Evolutionary conservation across 2,797 vertebrate genomes (phyloP).

Genomic region (Phalloptychus januarius): DNA sequence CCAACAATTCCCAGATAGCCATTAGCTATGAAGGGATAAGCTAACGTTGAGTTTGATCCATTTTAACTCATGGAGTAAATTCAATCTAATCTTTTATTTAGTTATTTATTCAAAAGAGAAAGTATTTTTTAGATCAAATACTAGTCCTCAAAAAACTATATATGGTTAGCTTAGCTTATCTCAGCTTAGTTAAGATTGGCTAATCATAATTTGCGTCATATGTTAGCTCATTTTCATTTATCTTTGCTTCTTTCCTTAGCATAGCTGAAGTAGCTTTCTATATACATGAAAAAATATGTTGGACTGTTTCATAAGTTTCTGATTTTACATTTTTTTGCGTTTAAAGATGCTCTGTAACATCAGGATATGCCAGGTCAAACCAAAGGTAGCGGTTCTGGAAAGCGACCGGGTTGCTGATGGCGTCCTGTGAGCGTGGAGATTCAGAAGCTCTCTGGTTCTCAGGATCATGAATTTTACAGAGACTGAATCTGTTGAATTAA

Average conservation of each 20-base stretch:
- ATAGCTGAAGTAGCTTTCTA: not conserved
- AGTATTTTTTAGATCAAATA: not conserved
- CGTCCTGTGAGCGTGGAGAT: not conserved
- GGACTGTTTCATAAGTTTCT: not conserved
- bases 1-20: not conserved
- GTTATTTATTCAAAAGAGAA: not conserved
- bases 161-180: not conserved
- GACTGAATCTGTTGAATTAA: conserved; percentile 2
- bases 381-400: not conserved
- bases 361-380: not conserved
- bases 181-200: not conserved
- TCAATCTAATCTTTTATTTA: not conserved
- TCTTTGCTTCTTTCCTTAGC: not conserved
- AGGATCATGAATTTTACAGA: conserved; percentile 30
- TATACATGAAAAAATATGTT: not conserved
- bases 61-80: not conserved
- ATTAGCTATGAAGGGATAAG: not conserved
- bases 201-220: not conserved
- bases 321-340: not conserved
- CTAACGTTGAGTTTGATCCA: not conserved
- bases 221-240: not conserved
- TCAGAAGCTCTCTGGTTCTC: conserved; percentile 15
- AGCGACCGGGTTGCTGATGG: not conserved
- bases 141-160: not conserved
- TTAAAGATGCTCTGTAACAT: not conserved